These are phyloP conservation scores for Catocala fraxini DNA, from an alignment of 2,888 invertebrate genomes.

Conservation along the genomic window DNA sequence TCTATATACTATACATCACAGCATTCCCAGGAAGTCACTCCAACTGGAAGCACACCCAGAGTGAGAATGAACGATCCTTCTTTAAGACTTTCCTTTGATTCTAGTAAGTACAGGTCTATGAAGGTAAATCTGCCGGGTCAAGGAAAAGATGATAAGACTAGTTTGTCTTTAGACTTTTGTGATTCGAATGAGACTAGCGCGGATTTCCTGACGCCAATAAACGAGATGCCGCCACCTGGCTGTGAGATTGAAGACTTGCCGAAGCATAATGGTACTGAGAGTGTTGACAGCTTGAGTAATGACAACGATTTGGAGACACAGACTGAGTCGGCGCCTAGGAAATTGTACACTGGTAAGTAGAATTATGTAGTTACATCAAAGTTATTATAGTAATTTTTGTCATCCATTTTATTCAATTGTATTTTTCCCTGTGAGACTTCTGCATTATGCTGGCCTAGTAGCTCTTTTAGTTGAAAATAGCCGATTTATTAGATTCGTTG, in stretches of 20 bases:
- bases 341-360: slow-evolving; percentile 68
- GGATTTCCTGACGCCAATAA: slow-evolving; percentile 83
- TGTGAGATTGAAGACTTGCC: slow-evolving; percentile 84
- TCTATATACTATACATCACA: slow-evolving; percentile 84
- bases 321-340: slow-evolving; percentile 80
- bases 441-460: too few species aligned
- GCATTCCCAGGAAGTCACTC: slow-evolving; percentile 82
- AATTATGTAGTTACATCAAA: neutral
- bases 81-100: slow-evolving; percentile 77
- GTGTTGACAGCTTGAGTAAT: slow-evolving; percentile 79
- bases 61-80: slow-evolving; percentile 77
- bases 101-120: slow-evolving; percentile 76
- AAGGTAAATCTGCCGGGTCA: slow-evolving; percentile 68
- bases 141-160: slow-evolving; percentile 76
- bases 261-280: slow-evolving; percentile 79
- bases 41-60: slow-evolving; percentile 74
- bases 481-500: too few species aligned
- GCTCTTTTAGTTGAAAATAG: too few species aligned
- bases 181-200: slow-evolving; percentile 85
- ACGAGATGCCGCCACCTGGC: slow-evolving; percentile 83
- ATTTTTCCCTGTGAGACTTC: too few species aligned
- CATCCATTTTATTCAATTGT: too few species aligned
- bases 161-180: slow-evolving; percentile 80
- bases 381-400: too few species aligned
- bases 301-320: slow-evolving; percentile 81